Evolutionary conservation across 2,113 vertebrate species (phyloP).

Genomic region (Pavo muticus): DNA sequence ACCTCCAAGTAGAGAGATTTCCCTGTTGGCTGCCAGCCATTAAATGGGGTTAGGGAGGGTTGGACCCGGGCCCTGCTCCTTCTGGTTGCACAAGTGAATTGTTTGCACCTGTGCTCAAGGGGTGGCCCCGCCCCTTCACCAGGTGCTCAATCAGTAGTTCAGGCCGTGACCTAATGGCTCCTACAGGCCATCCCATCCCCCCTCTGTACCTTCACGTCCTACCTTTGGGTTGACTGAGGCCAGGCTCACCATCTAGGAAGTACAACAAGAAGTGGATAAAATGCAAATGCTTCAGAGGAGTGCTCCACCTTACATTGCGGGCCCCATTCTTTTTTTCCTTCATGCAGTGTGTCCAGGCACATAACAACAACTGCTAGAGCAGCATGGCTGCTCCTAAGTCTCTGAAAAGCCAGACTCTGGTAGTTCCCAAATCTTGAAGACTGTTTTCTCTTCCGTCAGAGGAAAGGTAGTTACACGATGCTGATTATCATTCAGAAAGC

Average conservation of each 20-base stretch:
- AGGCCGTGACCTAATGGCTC: too few species aligned
- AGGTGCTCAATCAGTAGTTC: too few species aligned
- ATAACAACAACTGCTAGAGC: background rate
- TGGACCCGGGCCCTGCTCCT: too few species aligned
- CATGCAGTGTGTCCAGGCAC: accelerated
- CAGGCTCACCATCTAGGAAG: background rate
- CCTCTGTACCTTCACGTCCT: too few species aligned
- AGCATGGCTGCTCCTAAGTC: too few species aligned
- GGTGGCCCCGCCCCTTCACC: too few species aligned
- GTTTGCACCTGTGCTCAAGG: too few species aligned
- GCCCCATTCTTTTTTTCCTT: background rate
- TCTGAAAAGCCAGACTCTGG: background rate
- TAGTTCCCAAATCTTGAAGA: background rate
- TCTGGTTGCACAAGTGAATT: too few species aligned
- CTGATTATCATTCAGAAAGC: background rate
- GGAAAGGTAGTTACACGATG: background rate
- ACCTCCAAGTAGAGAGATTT: too few species aligned
- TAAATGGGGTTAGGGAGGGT: too few species aligned
- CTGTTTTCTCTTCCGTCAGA: background rate
- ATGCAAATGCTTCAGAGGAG: background rate
- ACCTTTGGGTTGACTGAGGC: accelerated
- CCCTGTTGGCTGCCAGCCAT: too few species aligned
- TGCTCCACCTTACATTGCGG: accelerated
- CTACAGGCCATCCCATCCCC: too few species aligned
- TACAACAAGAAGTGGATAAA: background rate